Conservation (phyloP, 1,140 invertebrate species). For the Heliconius congener region DNA sequence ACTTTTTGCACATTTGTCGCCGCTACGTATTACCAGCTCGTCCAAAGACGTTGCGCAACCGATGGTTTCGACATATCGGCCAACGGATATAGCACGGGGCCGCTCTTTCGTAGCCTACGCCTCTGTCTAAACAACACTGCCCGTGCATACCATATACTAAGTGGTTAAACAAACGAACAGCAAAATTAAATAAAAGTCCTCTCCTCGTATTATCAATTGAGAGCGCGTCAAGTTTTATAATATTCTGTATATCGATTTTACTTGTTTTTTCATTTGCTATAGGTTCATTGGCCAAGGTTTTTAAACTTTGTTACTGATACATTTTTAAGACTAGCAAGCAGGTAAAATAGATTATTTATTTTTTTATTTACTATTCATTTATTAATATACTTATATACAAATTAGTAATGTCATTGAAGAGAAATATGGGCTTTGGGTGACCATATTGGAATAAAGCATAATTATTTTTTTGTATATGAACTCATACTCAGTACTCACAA, state of each 20-base stretch:
- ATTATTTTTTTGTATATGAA: too few species aligned
- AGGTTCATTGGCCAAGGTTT: too few species aligned
- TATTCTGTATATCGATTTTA: constrained; percentile 9
- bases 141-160: constrained; percentile 58
- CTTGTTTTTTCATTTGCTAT: neutral
- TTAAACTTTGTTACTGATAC: too few species aligned
- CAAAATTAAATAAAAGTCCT: constrained; percentile 40
- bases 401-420: too few species aligned
- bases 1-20: constrained; percentile 23
- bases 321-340: too few species aligned
- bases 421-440: too few species aligned
- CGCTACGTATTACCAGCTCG: constrained; percentile 57
- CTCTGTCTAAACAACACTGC: constrained; percentile 64
- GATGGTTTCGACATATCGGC: constrained; percentile 67
- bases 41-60: constrained; percentile 66
- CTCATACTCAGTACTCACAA: too few species aligned
- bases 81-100: constrained; percentile 76
- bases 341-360: neutral
- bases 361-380: neutral
- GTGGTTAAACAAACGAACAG: constrained; percentile 54
- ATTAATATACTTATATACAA: too few species aligned
- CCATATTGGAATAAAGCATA: too few species aligned
- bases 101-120: constrained; percentile 67
- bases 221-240: neutral
- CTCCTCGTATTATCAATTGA: neutral